Conservation (phyloP, 2,797 vertebrate species). For the Moxostoma hubbsi region DNA sequence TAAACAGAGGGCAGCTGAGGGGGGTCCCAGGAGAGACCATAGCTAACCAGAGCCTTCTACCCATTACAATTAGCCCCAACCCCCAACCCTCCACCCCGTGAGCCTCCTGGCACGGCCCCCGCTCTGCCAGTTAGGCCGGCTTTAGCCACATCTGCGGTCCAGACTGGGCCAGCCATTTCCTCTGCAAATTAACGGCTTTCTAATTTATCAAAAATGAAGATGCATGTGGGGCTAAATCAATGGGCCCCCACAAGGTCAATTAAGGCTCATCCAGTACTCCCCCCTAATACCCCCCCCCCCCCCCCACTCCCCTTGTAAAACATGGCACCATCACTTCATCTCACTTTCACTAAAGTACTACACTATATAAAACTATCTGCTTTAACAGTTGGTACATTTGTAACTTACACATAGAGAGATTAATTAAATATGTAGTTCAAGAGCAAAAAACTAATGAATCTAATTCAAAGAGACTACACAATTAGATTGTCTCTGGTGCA, state of each 20-base stretch:
- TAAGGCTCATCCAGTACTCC: constrained; percentile 75
- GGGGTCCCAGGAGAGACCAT: constrained; percentile 80
- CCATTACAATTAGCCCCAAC: constrained; percentile 76
- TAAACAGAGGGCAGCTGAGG: constrained; percentile 82
- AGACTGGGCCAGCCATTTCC: constrained; percentile 92
- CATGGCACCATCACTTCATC: constrained; percentile 27
- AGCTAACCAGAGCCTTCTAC: constrained; percentile 82
- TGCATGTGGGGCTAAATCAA: constrained; percentile 92
- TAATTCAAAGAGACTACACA: constrained; percentile 51
- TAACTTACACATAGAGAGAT: neutral
- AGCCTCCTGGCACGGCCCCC: constrained; percentile 82
- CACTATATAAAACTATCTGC: neutral
- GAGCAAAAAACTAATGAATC: constrained; percentile 59
- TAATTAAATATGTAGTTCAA: neutral
- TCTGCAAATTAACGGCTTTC: constrained; percentile 98
- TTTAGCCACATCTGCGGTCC: constrained; percentile 89
- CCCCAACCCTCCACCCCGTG: constrained; percentile 41
- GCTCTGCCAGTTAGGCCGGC: constrained; percentile 75
- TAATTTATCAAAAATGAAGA: constrained; percentile 99
- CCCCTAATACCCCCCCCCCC: neutral
- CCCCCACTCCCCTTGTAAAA: constrained; percentile 13
- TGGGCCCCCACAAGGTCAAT: constrained; percentile 96
- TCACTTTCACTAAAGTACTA: neutral
- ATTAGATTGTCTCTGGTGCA: constrained; percentile 60
- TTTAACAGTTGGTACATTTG: neutral